Evolutionary conservation across 2,797 vertebrate species (phyloP), one percentile per base, ranked within the genome.

Genomic region (Pseudochaenichthys georgianus): DNA sequence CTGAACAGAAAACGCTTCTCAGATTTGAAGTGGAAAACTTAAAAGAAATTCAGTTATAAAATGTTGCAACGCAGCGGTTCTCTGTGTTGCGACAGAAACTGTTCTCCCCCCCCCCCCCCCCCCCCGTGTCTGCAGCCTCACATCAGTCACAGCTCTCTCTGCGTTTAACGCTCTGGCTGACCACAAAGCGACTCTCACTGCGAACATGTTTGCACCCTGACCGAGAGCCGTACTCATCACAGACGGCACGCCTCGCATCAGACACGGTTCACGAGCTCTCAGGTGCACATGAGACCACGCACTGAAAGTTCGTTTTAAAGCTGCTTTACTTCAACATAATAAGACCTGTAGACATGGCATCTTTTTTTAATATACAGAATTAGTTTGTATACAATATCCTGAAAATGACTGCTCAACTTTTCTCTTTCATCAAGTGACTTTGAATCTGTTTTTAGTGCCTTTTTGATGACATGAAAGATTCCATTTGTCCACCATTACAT

Each of bases 101-200:
- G 6, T 7, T 9, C 34, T 38, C 2, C 1, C 8, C 34, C 34
- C 34, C 8, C 34, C 34, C 34, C n/a, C n/a, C n/a, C n/a, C n/a
- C n/a, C n/a, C n/a, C n/a, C n/a, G 34, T 38, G 34, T 2, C 5
- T 13, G 2, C 4, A 59, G 9, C 15, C 28, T 64, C 55, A 52
- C 16, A 43, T 75, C 3, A n/a, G 48, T 80, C 63, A 67, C 78
- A 70, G 75, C 43, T 54, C 50, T 31, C 50, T 3, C 68, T 91
- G 89, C 21, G 87, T 90, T 90, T 93, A 90, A 92, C 91, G 89
- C 88, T 42, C 75, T 64, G 69, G 72, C 69, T 82, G 87, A 88
- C 89, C 90, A 90, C 90, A 92, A 77, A 69, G 34, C 42, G 41
- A 62, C 75, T 83, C 62, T 85, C 80, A 60, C 21, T 45, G 15